Conservation (phyloP, 2,113 vertebrate genomes). For the Poeciliopsis occidentalis region DNA sequence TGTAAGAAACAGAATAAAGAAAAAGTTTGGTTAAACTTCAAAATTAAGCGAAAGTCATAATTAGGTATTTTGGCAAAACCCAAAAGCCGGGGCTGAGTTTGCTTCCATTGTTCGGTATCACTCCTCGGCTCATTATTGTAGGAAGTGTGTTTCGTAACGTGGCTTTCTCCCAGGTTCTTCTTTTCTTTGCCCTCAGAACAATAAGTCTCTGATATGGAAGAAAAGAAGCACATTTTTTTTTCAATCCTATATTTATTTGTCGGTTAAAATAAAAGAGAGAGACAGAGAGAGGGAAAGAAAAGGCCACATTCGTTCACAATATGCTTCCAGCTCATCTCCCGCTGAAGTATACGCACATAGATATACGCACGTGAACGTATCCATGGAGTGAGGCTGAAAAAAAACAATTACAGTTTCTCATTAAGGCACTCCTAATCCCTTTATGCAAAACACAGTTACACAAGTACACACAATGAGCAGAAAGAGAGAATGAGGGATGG, state of each 20-base stretch:
- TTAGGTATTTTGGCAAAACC: conserved; percentile 47
- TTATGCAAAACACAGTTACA: too few relatives aligned
- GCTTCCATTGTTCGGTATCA: conserved; percentile 65
- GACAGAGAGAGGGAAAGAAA: conserved; percentile 9
- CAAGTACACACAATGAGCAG: too few relatives aligned
- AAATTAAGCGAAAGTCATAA: conserved; percentile 54
- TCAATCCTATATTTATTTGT: conserved; percentile 64
- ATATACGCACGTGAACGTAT: too few relatives aligned
- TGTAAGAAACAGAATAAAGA: conserved; percentile 18
- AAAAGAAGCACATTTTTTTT: conserved; percentile 55
- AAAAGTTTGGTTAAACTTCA: conserved; percentile 53
- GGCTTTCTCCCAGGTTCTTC: conserved; percentile 51
- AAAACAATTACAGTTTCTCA: too few relatives aligned
- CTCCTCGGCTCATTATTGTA: conserved; percentile 58
- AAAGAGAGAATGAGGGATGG: conserved; percentile 83
- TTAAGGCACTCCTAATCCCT: too few relatives aligned
- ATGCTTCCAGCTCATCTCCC: too few relatives aligned
- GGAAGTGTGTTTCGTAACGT: conserved; percentile 62
- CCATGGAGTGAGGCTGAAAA: too few relatives aligned
- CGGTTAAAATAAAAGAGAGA: not conserved
- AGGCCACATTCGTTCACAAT: too few relatives aligned
- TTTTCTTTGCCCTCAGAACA: conserved; percentile 50
- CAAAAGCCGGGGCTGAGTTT: conserved; percentile 36
- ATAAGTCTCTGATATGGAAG: conserved; percentile 58
- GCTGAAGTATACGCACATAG: too few relatives aligned